Evolutionary conservation across 2,888 invertebrate genomes (phyloP).

Genomic region (Chloroclystis v-ata): DNA sequence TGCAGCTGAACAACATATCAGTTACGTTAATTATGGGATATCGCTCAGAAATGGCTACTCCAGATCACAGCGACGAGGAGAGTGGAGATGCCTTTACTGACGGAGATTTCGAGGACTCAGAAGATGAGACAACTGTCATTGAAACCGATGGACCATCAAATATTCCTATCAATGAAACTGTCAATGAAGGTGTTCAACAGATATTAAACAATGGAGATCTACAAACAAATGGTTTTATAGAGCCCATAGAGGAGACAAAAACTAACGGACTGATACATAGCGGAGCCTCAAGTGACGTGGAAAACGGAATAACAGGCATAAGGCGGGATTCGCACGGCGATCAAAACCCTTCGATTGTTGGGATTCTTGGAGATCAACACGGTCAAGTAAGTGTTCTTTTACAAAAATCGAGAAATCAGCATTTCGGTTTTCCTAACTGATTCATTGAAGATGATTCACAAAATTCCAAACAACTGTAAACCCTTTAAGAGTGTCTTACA

Average conservation of each 20-base stretch:
- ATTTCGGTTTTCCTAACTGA: conserved; percentile 22
- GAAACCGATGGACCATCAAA: conserved; percentile 39
- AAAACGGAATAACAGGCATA: conserved; percentile 35
- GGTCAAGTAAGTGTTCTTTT: conserved; percentile 56
- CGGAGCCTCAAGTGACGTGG: conserved; percentile 41
- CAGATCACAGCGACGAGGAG: conserved; percentile 65
- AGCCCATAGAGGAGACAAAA: conserved; percentile 30
- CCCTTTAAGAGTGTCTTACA: neutral
- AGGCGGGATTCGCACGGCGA: conserved; percentile 62
- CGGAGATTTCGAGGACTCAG: conserved; percentile 67
- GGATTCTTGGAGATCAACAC: conserved; percentile 74
- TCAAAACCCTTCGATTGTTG: conserved; percentile 70
- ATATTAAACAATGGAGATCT: conserved; percentile 35
- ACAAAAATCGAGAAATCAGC: conserved; percentile 10
- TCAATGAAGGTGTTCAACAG: conserved; percentile 49
- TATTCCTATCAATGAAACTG: conserved; percentile 57
- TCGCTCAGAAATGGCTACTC: conserved; percentile 52
- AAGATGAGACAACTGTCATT: conserved; percentile 52
- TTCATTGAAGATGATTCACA: conserved; percentile 13
- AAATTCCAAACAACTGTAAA: conserved; percentile 2
- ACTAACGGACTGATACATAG: conserved; percentile 44
- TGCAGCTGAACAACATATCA: conserved; percentile 36
- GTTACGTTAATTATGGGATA: conserved; percentile 55
- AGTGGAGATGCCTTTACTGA: conserved; percentile 70
- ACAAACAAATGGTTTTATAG: conserved; percentile 29